phyloP scores from a whole-genome alignment of 2,888 invertebrate species.

The Leptinotarsa haldemani region DNA sequence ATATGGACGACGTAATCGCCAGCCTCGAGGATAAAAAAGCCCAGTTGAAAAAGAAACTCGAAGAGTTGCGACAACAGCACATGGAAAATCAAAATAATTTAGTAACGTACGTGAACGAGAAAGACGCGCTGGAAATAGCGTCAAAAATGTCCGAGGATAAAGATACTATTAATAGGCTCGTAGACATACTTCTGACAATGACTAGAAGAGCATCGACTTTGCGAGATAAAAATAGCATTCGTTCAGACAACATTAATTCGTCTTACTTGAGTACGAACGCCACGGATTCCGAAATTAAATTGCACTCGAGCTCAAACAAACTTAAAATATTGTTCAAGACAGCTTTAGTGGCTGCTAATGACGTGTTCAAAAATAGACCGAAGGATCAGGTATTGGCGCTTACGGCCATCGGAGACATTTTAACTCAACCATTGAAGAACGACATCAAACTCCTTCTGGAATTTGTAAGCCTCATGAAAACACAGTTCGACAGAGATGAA shows the following conservation, averaged over 20 bases:
- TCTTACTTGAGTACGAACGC: slow-evolving; percentile 52
- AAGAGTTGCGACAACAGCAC: slow-evolving; percentile 61
- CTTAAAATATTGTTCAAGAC: slow-evolving; percentile 63
- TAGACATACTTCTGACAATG: slow-evolving; percentile 62
- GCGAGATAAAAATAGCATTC: slow-evolving; percentile 62
- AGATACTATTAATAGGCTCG: slow-evolving; percentile 61
- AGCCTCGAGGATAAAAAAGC: slow-evolving; percentile 62
- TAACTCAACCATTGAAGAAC: slow-evolving; percentile 58
- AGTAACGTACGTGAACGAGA: slow-evolving; percentile 60
- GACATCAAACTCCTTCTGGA: slow-evolving; percentile 58
- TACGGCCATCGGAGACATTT: slow-evolving; percentile 59
- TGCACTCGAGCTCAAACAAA: slow-evolving; percentile 56
- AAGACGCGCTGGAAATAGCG: slow-evolving; percentile 61
- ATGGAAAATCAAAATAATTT: slow-evolving; percentile 58
- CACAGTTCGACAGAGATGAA: slow-evolving; percentile 60
- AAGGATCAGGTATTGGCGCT: slow-evolving; percentile 64
- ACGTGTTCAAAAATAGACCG: slow-evolving; percentile 63
- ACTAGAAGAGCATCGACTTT: slow-evolving; percentile 62
- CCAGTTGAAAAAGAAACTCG: slow-evolving; percentile 60
- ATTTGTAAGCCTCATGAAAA: slow-evolving; percentile 60
- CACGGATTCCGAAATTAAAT: slow-evolving; percentile 58
- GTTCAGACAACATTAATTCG: slow-evolving; percentile 62
- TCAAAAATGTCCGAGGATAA: slow-evolving; percentile 58
- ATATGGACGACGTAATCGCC: slow-evolving; percentile 62
- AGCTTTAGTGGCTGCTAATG: slow-evolving; percentile 62